phyloP scores from a whole-genome alignment of 2,888 invertebrate species.

The Drosophila anomelani region DNA sequence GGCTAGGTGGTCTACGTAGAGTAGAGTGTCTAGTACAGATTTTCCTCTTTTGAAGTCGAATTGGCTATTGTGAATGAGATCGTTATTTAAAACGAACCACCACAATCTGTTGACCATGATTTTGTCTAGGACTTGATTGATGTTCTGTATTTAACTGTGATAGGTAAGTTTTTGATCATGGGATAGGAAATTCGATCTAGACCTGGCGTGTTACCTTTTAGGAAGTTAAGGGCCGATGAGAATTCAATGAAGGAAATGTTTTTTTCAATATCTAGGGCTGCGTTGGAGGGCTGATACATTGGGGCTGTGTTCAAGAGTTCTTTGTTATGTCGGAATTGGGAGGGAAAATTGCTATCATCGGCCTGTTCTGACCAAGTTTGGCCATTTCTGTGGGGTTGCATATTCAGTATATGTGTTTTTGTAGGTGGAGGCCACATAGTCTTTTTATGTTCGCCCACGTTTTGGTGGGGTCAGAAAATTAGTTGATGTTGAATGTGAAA shows the following conservation, averaged over 20 bases:
- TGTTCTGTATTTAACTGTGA: neutral
- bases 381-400: neutral
- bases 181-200: neutral
- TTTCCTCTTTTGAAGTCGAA: no score
- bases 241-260: neutral
- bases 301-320: neutral
- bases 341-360: no score
- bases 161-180: neutral
- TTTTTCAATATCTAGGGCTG: neutral
- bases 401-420: neutral
- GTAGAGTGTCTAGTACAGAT: no score
- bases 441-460: slow-evolving; percentile 1
- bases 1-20: no score
- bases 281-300: neutral
- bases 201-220: neutral
- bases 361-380: neutral
- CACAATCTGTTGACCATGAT: no score
- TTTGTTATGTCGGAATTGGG: neutral
- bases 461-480: neutral
- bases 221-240: neutral
- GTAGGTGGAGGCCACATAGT: no score
- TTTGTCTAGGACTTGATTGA: neutral
- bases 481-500: neutral
- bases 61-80: no score
- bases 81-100: no score